A percentile compares a stretch with the other conserved stretches of the same genome.
These are phyloP conservation scores for Procambarus clarkii DNA, from an alignment of 1,140 invertebrate species.

Conservation along the genomic window DNA sequence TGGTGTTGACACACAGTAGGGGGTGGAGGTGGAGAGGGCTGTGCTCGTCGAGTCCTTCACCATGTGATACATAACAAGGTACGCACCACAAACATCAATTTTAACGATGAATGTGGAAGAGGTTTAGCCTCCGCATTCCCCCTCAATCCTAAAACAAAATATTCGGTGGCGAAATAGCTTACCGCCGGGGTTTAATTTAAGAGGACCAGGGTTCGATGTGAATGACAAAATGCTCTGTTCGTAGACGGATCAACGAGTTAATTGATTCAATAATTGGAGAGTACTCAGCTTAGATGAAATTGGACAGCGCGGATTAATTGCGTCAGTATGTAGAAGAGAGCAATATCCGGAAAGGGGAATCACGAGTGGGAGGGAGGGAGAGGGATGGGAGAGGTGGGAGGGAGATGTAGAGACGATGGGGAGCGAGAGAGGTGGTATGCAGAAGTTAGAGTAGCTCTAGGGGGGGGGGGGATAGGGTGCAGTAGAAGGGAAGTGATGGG, in stretches of 20 bases:
- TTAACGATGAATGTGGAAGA: too few relatives aligned
- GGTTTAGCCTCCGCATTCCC: too few relatives aligned
- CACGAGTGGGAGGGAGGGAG: background rate
- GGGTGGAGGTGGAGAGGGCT: too few relatives aligned
- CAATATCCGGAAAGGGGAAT: conserved; percentile 3
- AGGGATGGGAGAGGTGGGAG: background rate
- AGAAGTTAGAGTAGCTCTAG: too few relatives aligned
- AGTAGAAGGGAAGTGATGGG: too few relatives aligned
- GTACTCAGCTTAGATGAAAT: conserved; percentile 35
- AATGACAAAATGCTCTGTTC: conserved; percentile 17
- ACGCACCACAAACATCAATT: too few relatives aligned
- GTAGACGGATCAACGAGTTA: conserved; percentile 33
- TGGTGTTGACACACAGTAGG: too few relatives aligned
- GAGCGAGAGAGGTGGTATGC: too few relatives aligned
- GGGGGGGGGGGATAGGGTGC: too few relatives aligned
- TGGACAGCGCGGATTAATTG: conserved; percentile 40
- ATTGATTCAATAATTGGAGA: conserved; percentile 43
- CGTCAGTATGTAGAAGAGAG: conserved; percentile 1
- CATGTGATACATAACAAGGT: too few relatives aligned
- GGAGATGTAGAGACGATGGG: background rate
- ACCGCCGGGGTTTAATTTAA: background rate
- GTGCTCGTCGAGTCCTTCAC: too few relatives aligned
- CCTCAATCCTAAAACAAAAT: too few relatives aligned
- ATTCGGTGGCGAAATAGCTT: background rate
- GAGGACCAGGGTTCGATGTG: background rate